phyloP scores from a whole-genome alignment of 1,140 invertebrate genomes.

The Paracyclopina nana region DNA sequence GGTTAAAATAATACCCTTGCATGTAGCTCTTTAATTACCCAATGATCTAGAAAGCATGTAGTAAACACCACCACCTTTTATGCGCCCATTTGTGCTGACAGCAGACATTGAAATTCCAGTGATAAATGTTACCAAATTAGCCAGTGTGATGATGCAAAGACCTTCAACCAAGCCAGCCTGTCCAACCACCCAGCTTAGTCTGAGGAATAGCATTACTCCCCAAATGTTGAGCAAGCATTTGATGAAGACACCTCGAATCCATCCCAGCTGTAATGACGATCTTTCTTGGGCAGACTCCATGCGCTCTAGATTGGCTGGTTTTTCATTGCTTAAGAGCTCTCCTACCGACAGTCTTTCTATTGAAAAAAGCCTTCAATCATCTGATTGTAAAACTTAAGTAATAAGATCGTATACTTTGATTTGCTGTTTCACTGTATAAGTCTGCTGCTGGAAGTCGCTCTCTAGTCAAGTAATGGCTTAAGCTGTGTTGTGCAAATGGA shows the following conservation, averaged over 20 bases:
- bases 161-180: conserved; percentile 40
- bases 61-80: conserved; percentile 81
- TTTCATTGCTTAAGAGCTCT: too few species aligned
- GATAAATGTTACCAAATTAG: conserved; percentile 69
- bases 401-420: too few species aligned
- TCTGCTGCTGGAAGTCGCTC: too few species aligned
- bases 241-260: conserved; percentile 31
- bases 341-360: too few species aligned
- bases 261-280: conserved; percentile 24
- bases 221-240: conserved; percentile 37
- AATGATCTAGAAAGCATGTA: conserved; percentile 90
- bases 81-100: conserved; percentile 82
- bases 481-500: too few species aligned
- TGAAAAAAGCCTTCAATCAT: too few species aligned
- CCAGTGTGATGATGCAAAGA: conserved; percentile 54
- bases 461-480: too few species aligned
- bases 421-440: too few species aligned
- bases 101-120: conserved; percentile 90
- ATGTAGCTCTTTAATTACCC: conserved; percentile 87
- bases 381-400: too few species aligned
- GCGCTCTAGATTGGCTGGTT: too few species aligned
- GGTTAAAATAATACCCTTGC: conserved; percentile 88
- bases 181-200: conserved; percentile 35
- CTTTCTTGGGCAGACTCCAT: too few species aligned
- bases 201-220: conserved; percentile 38